These are phyloP conservation scores for Euura saliciscinereae DNA, from an alignment of 1,140 invertebrate genomes.

Conservation along the genomic window DNA sequence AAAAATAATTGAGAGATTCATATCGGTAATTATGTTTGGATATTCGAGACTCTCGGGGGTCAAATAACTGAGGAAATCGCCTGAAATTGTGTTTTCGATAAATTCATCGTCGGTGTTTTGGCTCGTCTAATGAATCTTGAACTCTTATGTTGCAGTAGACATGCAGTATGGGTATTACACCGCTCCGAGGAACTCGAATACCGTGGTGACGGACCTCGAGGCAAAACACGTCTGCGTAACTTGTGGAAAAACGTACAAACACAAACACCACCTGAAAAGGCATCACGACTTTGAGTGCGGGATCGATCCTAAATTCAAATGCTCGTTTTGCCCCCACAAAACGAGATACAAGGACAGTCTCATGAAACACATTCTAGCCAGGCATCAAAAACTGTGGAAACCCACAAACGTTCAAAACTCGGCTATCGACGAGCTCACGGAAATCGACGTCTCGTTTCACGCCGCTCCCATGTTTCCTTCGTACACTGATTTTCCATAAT, in stretches of 20 bases:
- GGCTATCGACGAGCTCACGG: neutral
- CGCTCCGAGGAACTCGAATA: neutral
- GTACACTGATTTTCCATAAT: neutral
- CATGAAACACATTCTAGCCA: conserved; percentile 49
- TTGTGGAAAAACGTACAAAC: conserved; percentile 63
- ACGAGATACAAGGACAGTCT: conserved; percentile 63
- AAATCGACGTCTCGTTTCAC: neutral
- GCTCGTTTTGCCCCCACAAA: conserved; percentile 62
- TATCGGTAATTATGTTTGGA: too few species aligned
- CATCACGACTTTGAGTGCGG: conserved; percentile 67
- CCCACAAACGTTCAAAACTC: conserved; percentile 20
- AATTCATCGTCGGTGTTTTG: too few species aligned
- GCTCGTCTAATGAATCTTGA: neutral
- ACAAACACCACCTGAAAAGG: conserved; percentile 57
- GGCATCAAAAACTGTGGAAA: conserved; percentile 41
- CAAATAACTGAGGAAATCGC: too few species aligned
- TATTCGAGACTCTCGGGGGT: too few species aligned
- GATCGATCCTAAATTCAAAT: conserved; percentile 63
- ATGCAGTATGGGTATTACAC: conserved; percentile 14
- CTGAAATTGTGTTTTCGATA: too few species aligned
- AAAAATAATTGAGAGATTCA: too few species aligned
- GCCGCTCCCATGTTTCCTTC: neutral
- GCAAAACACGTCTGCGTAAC: conserved; percentile 49
- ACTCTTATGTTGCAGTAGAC: conserved; percentile 35
- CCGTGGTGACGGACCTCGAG: neutral